Percentiles rank a stretch among this genome's conserved stretches.
Conservation (phyloP, 2,888 invertebrate genomes). For the Euzetes globulus region DNA sequence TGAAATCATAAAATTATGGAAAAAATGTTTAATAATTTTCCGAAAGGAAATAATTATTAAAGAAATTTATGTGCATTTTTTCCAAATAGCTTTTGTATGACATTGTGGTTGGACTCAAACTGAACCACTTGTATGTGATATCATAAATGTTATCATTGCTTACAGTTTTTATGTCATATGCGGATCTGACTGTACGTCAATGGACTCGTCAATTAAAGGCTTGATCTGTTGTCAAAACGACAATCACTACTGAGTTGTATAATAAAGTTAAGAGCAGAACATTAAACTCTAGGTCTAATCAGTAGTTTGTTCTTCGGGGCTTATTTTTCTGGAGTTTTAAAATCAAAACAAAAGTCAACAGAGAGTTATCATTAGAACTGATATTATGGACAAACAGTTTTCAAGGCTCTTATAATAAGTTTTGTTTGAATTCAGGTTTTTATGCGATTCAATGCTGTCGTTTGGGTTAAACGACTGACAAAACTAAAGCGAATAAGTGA, state of each 20-base stretch:
- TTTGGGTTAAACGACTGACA: background rate
- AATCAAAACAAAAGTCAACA: too few relatives aligned
- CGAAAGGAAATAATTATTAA: slow-evolving; percentile 1
- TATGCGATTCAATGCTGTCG: background rate
- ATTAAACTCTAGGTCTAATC: background rate
- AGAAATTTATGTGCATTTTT: background rate
- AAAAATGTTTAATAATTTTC: background rate
- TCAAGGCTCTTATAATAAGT: background rate
- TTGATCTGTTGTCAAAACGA: background rate
- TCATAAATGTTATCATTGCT: background rate
- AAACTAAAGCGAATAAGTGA: background rate
- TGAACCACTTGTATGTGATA: background rate
- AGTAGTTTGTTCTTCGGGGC: background rate
- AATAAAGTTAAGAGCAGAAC: background rate
- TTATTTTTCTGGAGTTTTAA: too few relatives aligned
- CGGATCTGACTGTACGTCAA: background rate
- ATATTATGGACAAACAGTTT: background rate
- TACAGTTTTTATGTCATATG: background rate
- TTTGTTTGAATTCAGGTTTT: background rate
- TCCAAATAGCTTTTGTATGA: background rate
- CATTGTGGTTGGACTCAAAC: background rate
- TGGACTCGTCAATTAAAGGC: background rate
- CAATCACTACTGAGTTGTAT: background rate
- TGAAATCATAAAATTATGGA: background rate
- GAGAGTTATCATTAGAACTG: background rate